These are phyloP conservation scores for Bombus haemorrhoidalis DNA, from an alignment of 1,140 invertebrate species.

Conservation along the genomic window DNA sequence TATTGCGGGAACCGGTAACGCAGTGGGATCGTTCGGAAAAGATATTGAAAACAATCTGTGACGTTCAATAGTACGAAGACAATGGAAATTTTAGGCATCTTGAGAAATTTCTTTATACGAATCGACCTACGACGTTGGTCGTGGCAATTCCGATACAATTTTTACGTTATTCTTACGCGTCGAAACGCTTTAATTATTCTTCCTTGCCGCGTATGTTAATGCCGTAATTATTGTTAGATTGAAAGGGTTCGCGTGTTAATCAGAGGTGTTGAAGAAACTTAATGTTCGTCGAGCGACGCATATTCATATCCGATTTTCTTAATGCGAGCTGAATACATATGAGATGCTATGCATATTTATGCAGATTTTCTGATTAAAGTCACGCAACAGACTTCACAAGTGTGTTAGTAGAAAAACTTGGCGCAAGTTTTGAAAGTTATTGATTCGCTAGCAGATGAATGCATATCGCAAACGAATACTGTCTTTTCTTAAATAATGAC, in stretches of 20 bases:
- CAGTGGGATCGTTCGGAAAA: not conserved
- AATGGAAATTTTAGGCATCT: not conserved
- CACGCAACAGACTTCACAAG: constrained; percentile 11
- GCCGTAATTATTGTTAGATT: not conserved
- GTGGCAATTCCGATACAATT: too few relatives aligned
- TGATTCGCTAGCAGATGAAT: not conserved
- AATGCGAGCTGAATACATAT: constrained; percentile 30
- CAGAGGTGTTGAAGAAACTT: constrained; percentile 13
- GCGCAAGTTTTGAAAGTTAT: not conserved
- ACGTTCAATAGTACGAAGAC: not conserved
- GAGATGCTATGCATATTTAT: constrained; percentile 33
- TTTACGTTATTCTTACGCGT: not conserved
- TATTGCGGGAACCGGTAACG: not conserved
- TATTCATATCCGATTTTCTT: constrained; percentile 49
- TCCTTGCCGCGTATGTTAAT: not conserved
- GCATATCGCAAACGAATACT: not conserved
- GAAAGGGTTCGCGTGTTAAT: not conserved
- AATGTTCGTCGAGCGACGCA: constrained; percentile 5
- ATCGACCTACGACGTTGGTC: too few relatives aligned
- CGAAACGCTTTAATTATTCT: not conserved
- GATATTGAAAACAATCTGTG: constrained; percentile 26
- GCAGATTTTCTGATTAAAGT: constrained; percentile 31
- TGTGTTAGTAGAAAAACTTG: not conserved
- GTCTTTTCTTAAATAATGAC: not conserved
- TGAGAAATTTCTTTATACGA: not conserved